These are phyloP conservation scores for Tanypteryx hageni DNA, from an alignment of 2,888 invertebrate species.

Conservation along the genomic window DNA sequence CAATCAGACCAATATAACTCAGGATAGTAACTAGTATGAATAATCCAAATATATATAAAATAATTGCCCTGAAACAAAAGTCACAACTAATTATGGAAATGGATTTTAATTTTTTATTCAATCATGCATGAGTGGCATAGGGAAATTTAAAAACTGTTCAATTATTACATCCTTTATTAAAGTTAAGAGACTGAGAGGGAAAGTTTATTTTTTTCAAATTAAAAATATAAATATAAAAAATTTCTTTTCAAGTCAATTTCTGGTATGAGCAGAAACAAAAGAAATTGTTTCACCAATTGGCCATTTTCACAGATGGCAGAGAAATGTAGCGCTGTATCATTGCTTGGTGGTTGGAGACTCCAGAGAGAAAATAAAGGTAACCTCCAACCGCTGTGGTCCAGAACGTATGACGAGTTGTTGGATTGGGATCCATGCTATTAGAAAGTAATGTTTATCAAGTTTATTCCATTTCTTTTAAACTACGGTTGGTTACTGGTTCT, in stretches of 20 bases:
- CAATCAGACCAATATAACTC: conserved; percentile 79
- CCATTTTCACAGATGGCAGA: conserved; percentile 82
- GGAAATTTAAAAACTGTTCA: not conserved
- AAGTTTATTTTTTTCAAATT: not conserved
- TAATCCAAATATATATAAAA: conserved; percentile 75
- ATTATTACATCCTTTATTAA: not conserved
- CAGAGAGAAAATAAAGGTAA: conserved; percentile 87
- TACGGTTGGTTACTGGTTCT: not conserved
- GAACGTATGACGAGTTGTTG: conserved; percentile 88
- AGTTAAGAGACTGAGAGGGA: too few species aligned
- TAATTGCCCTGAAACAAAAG: conserved; percentile 71
- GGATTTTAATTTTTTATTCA: not conserved
- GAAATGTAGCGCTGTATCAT: conserved; percentile 93
- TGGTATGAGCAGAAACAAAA: not conserved
- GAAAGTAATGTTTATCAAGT: conserved; percentile 65
- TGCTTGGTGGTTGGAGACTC: conserved; percentile 91
- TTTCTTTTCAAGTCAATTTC: not conserved
- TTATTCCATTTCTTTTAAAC: not conserved
- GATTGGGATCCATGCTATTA: conserved; percentile 83
- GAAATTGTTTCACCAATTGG: conserved; percentile 78
- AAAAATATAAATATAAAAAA: not conserved
- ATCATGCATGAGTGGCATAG: not conserved
- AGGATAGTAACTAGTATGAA: conserved; percentile 78
- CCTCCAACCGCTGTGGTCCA: conserved; percentile 90
- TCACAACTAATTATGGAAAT: not conserved